Base-by-base conservation (phyloP, 2,113 vertebrate genomes). In the Mesitornis unicolor region DNA sequence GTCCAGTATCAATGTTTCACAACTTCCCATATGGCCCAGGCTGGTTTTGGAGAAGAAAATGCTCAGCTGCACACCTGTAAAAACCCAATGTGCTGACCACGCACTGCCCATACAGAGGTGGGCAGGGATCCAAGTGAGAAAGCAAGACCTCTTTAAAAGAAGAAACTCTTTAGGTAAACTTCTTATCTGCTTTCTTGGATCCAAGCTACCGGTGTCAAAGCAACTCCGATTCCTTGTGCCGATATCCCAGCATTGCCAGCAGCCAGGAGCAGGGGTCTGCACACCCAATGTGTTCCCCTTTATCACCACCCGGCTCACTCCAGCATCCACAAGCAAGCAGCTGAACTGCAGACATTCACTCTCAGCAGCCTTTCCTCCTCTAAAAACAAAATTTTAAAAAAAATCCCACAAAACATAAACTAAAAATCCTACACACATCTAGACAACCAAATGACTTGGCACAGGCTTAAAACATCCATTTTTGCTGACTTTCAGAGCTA, bases 141-240 rank as follows among this genome's bases (percentile, higher is more conserved):
- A 77, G 43, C 38, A 60, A 20, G 81, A 31, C 54, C 54, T n/a
- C 51, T 38, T 9, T 20, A 16, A 53, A 76, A 31, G n/a, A 28
- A 80, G 35, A 47, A 77, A 35, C 50, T 94, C 83, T 57, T 73
- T 7, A 8, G 15, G 67, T 74, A 82, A 86, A 61, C 43, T 36
- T 71, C 59, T 19, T 6, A 19, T 61, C 17, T 50, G 54, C 84
- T 38, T 35, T 16, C 73, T 84, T 26, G 75, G 12, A 24, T 3
- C 17, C 18, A 33, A 16, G 73, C 42, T 1, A 0, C 7, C 0
- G 21, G 61, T 59, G 78, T 78, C 88, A 69, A 20, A 12, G 18
- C 1, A 0, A 11, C 3, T 1, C 0, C 24, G 35, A 33, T 60
- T 51, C 31, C 75, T 67, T 8, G 42, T 9, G 24, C 65, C 0